phyloP scores from a whole-genome alignment of 1,140 invertebrate species.

The Rhyacophila brunnea region DNA sequence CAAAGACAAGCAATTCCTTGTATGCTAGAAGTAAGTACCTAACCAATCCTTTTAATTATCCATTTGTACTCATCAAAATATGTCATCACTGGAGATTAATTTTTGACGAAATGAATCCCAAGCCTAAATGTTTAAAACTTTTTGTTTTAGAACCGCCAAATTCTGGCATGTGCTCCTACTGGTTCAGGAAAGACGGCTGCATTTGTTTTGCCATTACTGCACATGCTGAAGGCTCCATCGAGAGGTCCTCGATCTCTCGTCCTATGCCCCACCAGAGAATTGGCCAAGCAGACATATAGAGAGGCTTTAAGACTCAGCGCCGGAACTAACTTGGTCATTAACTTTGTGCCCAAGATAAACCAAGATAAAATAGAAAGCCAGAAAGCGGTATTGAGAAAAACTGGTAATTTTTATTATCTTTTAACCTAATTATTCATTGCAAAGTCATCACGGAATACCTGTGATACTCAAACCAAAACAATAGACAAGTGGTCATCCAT shows the following conservation, averaged over 20 bases:
- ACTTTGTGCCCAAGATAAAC: conserved; percentile 33
- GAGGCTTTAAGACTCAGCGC: conserved; percentile 78
- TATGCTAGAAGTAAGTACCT: conserved; percentile 68
- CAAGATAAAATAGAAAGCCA: conserved; percentile 32
- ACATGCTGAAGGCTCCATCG: conserved; percentile 61
- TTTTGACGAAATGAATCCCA: no score
- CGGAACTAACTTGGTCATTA: conserved; percentile 61
- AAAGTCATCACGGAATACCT: no score
- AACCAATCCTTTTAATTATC: no score
- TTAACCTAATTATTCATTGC: no score
- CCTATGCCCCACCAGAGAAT: conserved; percentile 88
- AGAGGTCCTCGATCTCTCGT: conserved; percentile 83
- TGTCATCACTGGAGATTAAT: no score
- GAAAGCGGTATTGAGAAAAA: conserved; percentile 24
- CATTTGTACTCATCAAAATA: no score
- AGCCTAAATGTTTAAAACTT: neutral
- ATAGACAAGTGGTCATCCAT: no score
- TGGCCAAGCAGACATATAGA: conserved; percentile 87
- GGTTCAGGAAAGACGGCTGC: conserved; percentile 86
- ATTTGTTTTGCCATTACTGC: conserved; percentile 80
- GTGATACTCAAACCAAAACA: no score
- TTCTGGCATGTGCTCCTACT: conserved; percentile 92
- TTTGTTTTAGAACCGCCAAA: conserved; percentile 66
- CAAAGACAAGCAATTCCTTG: conserved; percentile 93
- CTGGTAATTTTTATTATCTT: no score